Base-by-base conservation (phyloP, 2,797 vertebrate species). In the Chlorospingus semifuscus region DNA sequence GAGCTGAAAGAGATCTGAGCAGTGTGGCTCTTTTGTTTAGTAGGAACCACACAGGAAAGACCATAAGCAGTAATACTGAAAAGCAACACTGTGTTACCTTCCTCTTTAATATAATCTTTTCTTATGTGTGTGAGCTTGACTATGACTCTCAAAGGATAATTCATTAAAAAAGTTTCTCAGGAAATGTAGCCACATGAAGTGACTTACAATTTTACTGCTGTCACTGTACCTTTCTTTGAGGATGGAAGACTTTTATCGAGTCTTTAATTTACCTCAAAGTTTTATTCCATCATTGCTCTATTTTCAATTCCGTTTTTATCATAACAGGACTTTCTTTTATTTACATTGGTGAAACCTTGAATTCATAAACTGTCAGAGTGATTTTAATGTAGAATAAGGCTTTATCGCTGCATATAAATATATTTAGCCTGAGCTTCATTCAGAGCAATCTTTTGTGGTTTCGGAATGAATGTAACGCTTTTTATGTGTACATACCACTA, bases 331-430 rank as follows among this genome's bases (percentile, higher is more conserved):
- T 81, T 86, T 78, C 91, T 95, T 97, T 93, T 94, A 92, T 96
- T 96, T 96, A 95, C 82, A 74, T 60, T 90, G 76, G 56, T 52
- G 69, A 92, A 93, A 66, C 44, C 74, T 84, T 94, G 92, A 95
- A 91, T 95, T 94, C 83, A 88, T 95, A 92, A 95, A 86, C 72
- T 75, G 49, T 72, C 87, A 93, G 69, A 69, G 47, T 81, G 82
- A 93, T 95, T 95, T 93, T 76, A 88, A 86, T 91, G 70, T 92
- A 92, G 74, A 94, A 85, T 83, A 95, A 83, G 82, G 59, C 78
- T 95, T 94, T 95, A 94, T 93, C 85, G 39, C 84, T 79, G 70
- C 85, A 91, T 93, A 96, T 87, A 96, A 96, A 96, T 96, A 92
- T 79, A 90, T 93, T 96, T 94, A 96, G 92, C 91, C 83, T 44